Percentiles rank a stretch among this genome's conserved stretches.
Conservation (phyloP, 2,888 invertebrate species). For the Athrips mouffetella region DNA sequence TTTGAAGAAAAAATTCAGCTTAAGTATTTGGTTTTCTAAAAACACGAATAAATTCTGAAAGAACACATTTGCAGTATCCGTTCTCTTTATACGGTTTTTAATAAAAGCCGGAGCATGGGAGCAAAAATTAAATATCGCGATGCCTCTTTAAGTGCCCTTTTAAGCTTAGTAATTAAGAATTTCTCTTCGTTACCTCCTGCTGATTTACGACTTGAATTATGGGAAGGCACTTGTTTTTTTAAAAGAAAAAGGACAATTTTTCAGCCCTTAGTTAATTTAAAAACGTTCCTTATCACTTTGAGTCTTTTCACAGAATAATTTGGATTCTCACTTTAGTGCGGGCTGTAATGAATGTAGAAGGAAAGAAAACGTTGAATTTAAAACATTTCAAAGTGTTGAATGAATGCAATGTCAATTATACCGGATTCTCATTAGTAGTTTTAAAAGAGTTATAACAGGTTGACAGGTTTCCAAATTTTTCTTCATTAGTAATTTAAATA, state of each 20-base stretch:
- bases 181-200: slow-evolving; percentile 43
- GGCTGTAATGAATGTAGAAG: slow-evolving; percentile 5
- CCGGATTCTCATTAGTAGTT: neutral
- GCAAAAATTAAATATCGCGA: slow-evolving; percentile 47
- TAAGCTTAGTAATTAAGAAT: slow-evolving; percentile 59
- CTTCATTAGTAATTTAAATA: too few relatives aligned
- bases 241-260: slow-evolving; percentile 40
- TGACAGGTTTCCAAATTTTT: too few relatives aligned
- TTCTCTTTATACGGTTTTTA: neutral
- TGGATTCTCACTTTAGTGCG: slow-evolving; percentile 16
- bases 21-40: too few relatives aligned
- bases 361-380: neutral
- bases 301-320: slow-evolving; percentile 34
- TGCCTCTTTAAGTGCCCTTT: slow-evolving; percentile 40
- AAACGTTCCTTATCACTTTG: slow-evolving; percentile 42
- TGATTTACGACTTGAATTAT: slow-evolving; percentile 61
- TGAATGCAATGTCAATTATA: neutral
- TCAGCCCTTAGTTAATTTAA: slow-evolving; percentile 43
- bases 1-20: too few relatives aligned
- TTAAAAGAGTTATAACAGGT: neutral
- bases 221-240: slow-evolving; percentile 35
- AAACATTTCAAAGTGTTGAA: neutral
- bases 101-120: slow-evolving; percentile 14
- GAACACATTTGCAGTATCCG: too few relatives aligned
- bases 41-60: too few relatives aligned